Evolutionary conservation across 2,113 vertebrate species (phyloP).

Genomic region (Numida meleagris): DNA sequence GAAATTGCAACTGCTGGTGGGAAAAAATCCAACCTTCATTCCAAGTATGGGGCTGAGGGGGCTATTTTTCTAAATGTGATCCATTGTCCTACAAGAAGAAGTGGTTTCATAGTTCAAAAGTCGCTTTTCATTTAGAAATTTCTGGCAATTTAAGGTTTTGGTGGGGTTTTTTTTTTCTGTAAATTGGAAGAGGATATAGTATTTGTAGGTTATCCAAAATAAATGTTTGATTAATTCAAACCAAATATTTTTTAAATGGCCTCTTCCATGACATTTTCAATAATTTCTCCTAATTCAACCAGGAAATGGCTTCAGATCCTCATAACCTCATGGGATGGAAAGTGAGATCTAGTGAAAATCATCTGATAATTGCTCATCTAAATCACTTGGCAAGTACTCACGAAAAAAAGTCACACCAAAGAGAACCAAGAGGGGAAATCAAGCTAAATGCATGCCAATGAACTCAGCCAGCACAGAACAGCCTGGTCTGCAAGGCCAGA

Average conservation of each 20-base stretch:
- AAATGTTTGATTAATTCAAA: neutral
- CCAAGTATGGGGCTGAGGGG: neutral
- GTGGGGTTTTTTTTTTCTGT: neutral
- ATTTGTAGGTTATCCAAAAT: neutral
- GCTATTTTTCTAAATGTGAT: rapidly evolving
- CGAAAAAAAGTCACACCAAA: neutral
- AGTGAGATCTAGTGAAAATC: slow-evolving; percentile 13
- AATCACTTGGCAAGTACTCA: neutral
- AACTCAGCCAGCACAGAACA: neutral
- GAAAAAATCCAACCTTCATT: neutral
- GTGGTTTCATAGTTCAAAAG: neutral
- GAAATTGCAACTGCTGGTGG: neutral
- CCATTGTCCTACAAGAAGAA: neutral
- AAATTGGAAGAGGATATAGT: neutral
- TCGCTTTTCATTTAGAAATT: neutral
- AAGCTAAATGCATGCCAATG: neutral
- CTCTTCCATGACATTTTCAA: neutral
- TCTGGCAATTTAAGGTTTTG: neutral
- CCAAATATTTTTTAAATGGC: neutral
- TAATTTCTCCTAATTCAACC: neutral
- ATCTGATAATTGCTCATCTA: neutral
- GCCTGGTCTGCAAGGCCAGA: neutral
- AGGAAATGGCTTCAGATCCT: neutral
- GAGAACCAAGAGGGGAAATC: neutral
- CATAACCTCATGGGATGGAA: neutral